phyloP scores from a whole-genome alignment of 1,140 invertebrate species.

The Brachionus manjavacas region DNA sequence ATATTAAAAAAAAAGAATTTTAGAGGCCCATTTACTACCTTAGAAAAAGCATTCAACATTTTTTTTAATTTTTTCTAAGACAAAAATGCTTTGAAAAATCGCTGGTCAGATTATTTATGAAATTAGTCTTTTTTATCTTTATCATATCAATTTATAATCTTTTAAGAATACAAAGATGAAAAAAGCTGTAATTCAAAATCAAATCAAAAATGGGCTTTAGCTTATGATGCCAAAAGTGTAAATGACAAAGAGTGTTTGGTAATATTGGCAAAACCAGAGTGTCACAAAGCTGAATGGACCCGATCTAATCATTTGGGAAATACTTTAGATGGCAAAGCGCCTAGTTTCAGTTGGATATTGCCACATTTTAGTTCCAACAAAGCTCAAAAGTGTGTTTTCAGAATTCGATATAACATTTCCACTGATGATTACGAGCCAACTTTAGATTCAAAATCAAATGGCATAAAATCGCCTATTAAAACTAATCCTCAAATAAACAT shows the following conservation, averaged over 20 bases:
- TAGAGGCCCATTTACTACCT: too few species aligned
- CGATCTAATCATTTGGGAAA: conserved; percentile 55
- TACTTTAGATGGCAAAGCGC: conserved; percentile 48
- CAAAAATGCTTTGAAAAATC: too few species aligned
- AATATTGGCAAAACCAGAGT: conserved; percentile 47
- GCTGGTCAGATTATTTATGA: too few species aligned
- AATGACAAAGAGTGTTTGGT: conserved; percentile 51
- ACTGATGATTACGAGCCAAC: conserved; percentile 56
- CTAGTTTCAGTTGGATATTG: conserved; percentile 51
- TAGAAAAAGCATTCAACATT: too few species aligned
- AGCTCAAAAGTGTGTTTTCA: conserved; percentile 52
- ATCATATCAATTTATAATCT: neutral
- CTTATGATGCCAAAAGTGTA: conserved; percentile 51
- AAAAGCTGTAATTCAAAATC: neutral
- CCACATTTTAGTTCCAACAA: conserved; percentile 55
- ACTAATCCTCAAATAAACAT: conserved; percentile 47
- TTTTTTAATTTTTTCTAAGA: too few species aligned
- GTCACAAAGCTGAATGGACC: conserved; percentile 52
- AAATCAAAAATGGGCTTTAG: conserved; percentile 51
- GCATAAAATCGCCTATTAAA: conserved; percentile 44
- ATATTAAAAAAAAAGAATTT: too few species aligned
- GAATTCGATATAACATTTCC: conserved; percentile 56
- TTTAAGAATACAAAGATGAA: neutral
- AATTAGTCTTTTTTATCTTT: neutral
- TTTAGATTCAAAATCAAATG: conserved; percentile 49